A percentile compares a stretch with the other conserved stretches of the same genome.
Conservation (phyloP, 2,888 invertebrate genomes). For the Machimus rusticus region DNA sequence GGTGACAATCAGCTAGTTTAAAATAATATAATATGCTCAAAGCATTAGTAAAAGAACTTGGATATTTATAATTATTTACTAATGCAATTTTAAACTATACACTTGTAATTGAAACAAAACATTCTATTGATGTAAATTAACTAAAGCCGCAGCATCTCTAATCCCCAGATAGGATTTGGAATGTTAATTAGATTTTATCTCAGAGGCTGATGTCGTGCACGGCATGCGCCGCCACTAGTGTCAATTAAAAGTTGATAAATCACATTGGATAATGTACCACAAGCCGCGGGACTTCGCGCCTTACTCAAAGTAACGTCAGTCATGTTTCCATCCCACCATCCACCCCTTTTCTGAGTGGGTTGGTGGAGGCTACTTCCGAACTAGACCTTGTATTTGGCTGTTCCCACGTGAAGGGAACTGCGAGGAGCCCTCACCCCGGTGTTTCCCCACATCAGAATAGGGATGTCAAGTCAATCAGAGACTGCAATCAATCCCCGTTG, state of each 20-base stretch:
- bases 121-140: not conserved
- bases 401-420: not conserved
- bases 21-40: not conserved
- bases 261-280: not conserved
- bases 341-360: not conserved
- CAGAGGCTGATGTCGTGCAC: not conserved
- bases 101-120: not conserved
- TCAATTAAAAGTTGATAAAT: not conserved
- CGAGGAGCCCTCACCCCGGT: not conserved
- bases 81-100: not conserved
- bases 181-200: not conserved
- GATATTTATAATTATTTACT: no score
- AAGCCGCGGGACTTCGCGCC: not conserved
- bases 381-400: not conserved
- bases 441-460: not conserved
- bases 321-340: not conserved
- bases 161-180: not conserved
- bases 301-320: not conserved
- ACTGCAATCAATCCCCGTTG: not conserved
- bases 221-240: not conserved
- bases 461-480: not conserved
- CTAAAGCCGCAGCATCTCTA: not conserved
- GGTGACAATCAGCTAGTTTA: no score
- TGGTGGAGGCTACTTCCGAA: not conserved
- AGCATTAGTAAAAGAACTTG: not conserved